Evolutionary conservation across 2,888 invertebrate genomes (phyloP).

Genomic region (Pecten maximus): DNA sequence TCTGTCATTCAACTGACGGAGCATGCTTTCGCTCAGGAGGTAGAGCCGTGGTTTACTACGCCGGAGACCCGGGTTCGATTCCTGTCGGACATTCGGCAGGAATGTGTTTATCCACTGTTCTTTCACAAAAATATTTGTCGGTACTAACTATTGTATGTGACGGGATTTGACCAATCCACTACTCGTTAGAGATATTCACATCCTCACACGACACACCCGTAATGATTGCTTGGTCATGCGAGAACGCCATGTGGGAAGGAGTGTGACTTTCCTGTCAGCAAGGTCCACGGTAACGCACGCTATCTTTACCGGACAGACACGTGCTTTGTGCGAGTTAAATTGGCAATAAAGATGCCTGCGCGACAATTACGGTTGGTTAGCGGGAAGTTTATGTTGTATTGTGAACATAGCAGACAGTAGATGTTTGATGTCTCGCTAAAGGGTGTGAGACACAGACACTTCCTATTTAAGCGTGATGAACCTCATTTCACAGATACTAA

Average conservation of each 20-base stretch:
- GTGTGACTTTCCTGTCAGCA: background rate
- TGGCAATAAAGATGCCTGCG: background rate
- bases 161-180: background rate
- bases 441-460: background rate
- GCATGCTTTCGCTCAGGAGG: too few relatives aligned
- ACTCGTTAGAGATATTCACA: background rate
- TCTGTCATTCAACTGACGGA: too few relatives aligned
- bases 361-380: conserved; percentile 25
- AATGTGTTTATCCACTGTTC: too few relatives aligned
- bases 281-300: background rate
- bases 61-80: too few relatives aligned
- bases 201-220: background rate
- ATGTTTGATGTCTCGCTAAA: background rate
- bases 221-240: background rate
- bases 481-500: background rate
- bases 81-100: too few relatives aligned
- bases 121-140: too few relatives aligned
- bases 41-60: too few relatives aligned
- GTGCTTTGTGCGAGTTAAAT: conserved; percentile 20
- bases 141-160: too few relatives aligned
- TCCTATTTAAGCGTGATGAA: background rate
- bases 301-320: background rate
- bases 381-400: background rate
- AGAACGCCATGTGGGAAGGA: background rate
- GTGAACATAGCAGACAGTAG: background rate